Conservation (phyloP, 2,888 invertebrate genomes). For the Cryptocephalus primarius region DNA sequence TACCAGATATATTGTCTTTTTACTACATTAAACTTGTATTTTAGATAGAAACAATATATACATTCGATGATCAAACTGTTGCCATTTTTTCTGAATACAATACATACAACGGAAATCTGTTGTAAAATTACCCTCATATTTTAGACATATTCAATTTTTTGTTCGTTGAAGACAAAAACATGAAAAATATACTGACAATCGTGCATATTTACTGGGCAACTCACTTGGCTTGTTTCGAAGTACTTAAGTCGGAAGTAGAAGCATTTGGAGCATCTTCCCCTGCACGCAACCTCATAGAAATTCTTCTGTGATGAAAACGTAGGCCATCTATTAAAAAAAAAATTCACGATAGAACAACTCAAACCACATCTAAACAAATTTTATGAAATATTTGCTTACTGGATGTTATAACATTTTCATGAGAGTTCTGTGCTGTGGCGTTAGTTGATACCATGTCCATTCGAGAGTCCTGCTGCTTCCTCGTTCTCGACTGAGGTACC, state of each 20-base stretch:
- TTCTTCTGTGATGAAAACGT: slow-evolving; percentile 32
- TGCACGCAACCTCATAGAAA: slow-evolving; percentile 35
- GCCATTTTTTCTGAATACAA: too few relatives aligned
- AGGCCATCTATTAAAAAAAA: slow-evolving; percentile 30
- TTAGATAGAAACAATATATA: too few relatives aligned
- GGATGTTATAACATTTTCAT: slow-evolving; percentile 34
- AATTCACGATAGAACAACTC: neutral
- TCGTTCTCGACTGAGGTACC: slow-evolving; percentile 30
- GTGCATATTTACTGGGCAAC: slow-evolving; percentile 18
- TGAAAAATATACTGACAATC: too few relatives aligned
- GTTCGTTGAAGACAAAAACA: too few relatives aligned
- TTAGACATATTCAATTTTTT: too few relatives aligned
- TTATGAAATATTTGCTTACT: slow-evolving; percentile 24
- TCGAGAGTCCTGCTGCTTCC: slow-evolving; percentile 29
- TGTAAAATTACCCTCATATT: too few relatives aligned
- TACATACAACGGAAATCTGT: too few relatives aligned
- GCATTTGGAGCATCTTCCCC: slow-evolving; percentile 34
- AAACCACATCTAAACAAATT: neutral
- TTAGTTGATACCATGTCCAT: slow-evolving; percentile 32
- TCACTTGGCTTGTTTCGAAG: slow-evolving; percentile 41
- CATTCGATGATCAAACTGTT: too few relatives aligned
- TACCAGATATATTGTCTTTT: too few relatives aligned
- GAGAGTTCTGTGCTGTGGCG: slow-evolving; percentile 33
- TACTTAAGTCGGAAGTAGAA: slow-evolving; percentile 38
- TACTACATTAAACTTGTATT: too few relatives aligned